Evolutionary conservation across 2,888 invertebrate species (phyloP).

Genomic region (Apotomis betuletana): DNA sequence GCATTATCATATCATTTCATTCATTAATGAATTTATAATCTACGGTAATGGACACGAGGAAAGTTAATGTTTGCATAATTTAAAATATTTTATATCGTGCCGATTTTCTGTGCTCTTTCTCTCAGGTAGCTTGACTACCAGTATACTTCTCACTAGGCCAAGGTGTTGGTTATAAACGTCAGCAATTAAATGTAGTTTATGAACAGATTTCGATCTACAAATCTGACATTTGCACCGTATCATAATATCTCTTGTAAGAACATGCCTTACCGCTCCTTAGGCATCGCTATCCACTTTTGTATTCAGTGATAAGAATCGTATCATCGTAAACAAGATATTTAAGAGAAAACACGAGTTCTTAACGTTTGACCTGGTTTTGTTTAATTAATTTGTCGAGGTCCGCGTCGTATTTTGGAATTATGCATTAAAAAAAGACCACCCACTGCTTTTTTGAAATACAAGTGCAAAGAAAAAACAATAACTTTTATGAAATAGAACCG

Average conservation of each 20-base stretch:
- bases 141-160: conserved; percentile 24
- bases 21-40: conserved; percentile 28
- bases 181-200: conserved; percentile 11
- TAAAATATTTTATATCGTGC: background rate
- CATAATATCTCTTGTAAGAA: background rate
- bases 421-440: background rate
- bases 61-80: conserved; percentile 37
- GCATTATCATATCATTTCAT: conserved; percentile 32
- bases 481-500: background rate
- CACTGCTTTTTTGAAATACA: background rate
- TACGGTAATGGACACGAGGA: conserved; percentile 25
- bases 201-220: conserved; percentile 2
- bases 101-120: conserved; percentile 12
- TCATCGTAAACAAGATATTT: conserved; percentile 12
- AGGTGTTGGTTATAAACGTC: conserved; percentile 5
- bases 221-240: conserved; percentile 18
- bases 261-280: conserved; percentile 4
- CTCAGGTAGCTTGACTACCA: background rate
- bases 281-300: conserved; percentile 1
- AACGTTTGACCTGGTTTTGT: conserved; percentile 17
- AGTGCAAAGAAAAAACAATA: background rate
- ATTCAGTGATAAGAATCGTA: conserved; percentile 26
- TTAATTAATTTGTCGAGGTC: background rate
- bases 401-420: background rate
- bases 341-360: conserved; percentile 24